Evolutionary conservation across 30 jellyfish, hydroid and myxozoan species (phyloP).

Genomic region (Pseudorhiza aurosa): DNA sequence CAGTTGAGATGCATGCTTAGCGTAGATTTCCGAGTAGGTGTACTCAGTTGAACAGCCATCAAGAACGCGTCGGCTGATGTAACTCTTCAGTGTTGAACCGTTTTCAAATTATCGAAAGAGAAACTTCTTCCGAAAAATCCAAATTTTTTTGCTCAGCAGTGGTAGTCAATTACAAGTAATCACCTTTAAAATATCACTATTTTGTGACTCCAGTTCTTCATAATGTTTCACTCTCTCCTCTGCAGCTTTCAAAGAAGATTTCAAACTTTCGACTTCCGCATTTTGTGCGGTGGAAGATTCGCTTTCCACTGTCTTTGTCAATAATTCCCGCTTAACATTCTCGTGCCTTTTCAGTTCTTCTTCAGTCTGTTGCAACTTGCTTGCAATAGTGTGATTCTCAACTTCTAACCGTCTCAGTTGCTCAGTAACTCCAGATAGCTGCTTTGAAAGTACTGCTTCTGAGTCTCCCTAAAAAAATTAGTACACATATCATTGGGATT

Average conservation of each 20-base stretch:
- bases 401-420: slow-evolving; percentile 69
- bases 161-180: no score
- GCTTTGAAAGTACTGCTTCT: slow-evolving; percentile 51
- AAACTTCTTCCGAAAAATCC: no score
- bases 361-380: slow-evolving; percentile 53
- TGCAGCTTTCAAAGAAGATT: slow-evolving; percentile 36
- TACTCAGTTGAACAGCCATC: no score
- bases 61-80: no score
- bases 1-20: no score
- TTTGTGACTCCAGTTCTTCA: slow-evolving; percentile 31
- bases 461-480: slow-evolving; percentile 57
- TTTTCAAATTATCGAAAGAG: no score
- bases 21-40: no score
- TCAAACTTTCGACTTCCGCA: slow-evolving; percentile 36
- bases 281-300: slow-evolving; percentile 13
- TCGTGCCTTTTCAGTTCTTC: slow-evolving; percentile 22
- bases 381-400: slow-evolving; percentile 46
- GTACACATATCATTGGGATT: background rate
- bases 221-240: slow-evolving; percentile 48
- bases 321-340: slow-evolving; percentile 10
- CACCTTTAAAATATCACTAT: slow-evolving; percentile 42
- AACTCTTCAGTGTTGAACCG: no score
- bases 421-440: slow-evolving; percentile 66
- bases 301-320: slow-evolving; percentile 10
- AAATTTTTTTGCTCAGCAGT: no score